Conservation (phyloP, 2,797 vertebrate species). For the Fistularia commersonii region DNA sequence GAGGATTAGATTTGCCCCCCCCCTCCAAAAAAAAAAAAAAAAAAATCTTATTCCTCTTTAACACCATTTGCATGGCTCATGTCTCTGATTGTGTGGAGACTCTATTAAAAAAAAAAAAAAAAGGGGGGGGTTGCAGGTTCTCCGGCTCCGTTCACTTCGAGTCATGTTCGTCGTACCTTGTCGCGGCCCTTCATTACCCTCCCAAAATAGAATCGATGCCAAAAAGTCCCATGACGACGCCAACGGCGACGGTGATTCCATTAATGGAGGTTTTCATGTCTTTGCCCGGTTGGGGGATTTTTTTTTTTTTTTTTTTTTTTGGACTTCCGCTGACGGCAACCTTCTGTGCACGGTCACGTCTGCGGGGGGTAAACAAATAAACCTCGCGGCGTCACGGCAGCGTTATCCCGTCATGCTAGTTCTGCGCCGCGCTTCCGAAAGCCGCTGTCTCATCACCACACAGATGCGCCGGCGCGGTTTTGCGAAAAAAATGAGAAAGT, state of each 20-base stretch:
- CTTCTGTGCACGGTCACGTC: constrained; percentile 74
- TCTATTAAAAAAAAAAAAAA: constrained; percentile 72
- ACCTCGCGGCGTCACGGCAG: constrained; percentile 67
- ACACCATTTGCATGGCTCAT: constrained; percentile 78
- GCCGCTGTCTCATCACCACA: constrained; percentile 63
- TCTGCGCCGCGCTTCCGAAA: constrained; percentile 68
- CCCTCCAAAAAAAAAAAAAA: too few species aligned
- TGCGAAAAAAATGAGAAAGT: too few species aligned
- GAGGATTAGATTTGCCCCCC: constrained; percentile 82
- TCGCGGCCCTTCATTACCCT: constrained; percentile 61
- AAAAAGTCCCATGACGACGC: constrained; percentile 62
- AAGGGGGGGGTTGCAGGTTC: constrained; percentile 70
- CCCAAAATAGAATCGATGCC: constrained; percentile 71
- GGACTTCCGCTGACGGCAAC: constrained; percentile 68
- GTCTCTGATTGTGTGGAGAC: constrained; percentile 75
- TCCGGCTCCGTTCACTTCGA: too few species aligned
- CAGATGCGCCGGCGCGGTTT: constrained; percentile 72
- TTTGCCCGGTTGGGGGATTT: constrained; percentile 35
- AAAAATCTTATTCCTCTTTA: constrained; percentile 82
- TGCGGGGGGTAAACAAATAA: constrained; percentile 70
- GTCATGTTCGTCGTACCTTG: constrained; percentile 50
- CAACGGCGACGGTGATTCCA: constrained; percentile 55
- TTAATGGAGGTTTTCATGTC: constrained; percentile 64
- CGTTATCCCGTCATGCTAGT: too few species aligned
- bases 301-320: constrained; percentile 75